A percentile compares a stretch with the other conserved stretches of the same genome.
These are phyloP conservation scores for Philaethria dido DNA, from an alignment of 2,888 invertebrate species.

Conservation along the genomic window DNA sequence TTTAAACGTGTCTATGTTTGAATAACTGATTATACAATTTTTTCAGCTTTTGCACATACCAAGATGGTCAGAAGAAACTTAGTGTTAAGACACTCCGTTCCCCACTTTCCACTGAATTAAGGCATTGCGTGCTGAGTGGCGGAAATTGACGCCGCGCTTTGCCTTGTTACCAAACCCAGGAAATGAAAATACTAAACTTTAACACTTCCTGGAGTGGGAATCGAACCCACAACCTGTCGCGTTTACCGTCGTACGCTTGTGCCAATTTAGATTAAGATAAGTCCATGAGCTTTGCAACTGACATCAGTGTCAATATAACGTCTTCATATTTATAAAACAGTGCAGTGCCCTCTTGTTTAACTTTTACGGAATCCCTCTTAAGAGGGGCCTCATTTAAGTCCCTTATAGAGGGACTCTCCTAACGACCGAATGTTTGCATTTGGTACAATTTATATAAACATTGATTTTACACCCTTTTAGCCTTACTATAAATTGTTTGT, in stretches of 20 bases:
- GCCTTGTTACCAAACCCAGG: too few species aligned
- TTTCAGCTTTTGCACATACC: too few species aligned
- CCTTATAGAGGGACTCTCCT: slow-evolving; percentile 26
- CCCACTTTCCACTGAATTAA: too few species aligned
- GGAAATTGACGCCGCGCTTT: too few species aligned
- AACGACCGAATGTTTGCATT: slow-evolving; percentile 35
- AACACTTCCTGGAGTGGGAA: too few species aligned
- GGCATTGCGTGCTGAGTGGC: too few species aligned
- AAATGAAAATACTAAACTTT: too few species aligned
- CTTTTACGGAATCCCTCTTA: slow-evolving; percentile 37
- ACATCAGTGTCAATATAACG: slow-evolving; percentile 11
- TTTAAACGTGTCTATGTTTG: background rate
- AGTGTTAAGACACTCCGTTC: too few species aligned
- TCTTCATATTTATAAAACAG: slow-evolving; percentile 28
- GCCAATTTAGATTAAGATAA: slow-evolving; percentile 7
- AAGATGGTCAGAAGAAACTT: too few species aligned
- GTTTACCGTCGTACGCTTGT: too few species aligned
- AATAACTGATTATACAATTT: background rate
- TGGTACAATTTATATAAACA: slow-evolving; percentile 37
- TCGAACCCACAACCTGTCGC: too few species aligned
- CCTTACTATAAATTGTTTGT: slow-evolving; percentile 30
- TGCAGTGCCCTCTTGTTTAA: slow-evolving; percentile 37
- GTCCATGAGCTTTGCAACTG: background rate
- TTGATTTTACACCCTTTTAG: slow-evolving; percentile 43
- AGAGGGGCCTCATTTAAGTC: slow-evolving; percentile 37